Evolutionary conservation across 2,113 vertebrate species (phyloP), one percentile per base, ranked within the genome.

Genomic region (Deroptyus accipitrinus): DNA sequence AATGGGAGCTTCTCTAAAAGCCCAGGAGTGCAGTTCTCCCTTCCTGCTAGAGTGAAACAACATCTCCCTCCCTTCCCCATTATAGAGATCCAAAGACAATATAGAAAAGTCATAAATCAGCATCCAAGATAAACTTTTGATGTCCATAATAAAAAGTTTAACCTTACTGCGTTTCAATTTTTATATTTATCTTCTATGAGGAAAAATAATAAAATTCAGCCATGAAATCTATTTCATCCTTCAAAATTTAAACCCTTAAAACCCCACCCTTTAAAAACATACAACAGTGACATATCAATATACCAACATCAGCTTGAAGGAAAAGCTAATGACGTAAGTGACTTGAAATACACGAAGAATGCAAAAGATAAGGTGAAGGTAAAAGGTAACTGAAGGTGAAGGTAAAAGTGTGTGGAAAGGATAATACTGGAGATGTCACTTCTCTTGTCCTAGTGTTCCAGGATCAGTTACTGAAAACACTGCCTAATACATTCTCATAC

Each of bases 261-360:
- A 24, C 5, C 9, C 33, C n/a, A 30, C 13, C 42, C 30, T 64
- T 80, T 37, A 54, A 44, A 63, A n/a, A 54, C 16, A 35, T 4
- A 31, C 8, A 54, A 10, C 1, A 63, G 7, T 7, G 16, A 66
- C 6, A n/a, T 1, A 5, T 3, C 17, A 41, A 31, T 15, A 63
- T 3, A 67, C 9, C 20, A 11, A 27, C 6, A 62, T 11, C n/a
- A 41, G 7, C 24, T 41, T 41, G 14, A 86, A 90, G 35, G 33
- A 64, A 66, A 28, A 70, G 35, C 12, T 48, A 64, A 31, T 18
- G 3, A 55, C 10, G 61, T 0, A 57, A 0, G 0, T 4, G 24
- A 75, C 39, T 20, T 41, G 33, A 57, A 55, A 74, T 8, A 69
- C 7, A 74, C 5, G 17, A 70, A 55, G 7, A 62, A 55, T 6